Evolutionary conservation across 1,140 invertebrate species (phyloP), one percentile per base, ranked within the genome.

Genomic region (Patella vulgata): DNA sequence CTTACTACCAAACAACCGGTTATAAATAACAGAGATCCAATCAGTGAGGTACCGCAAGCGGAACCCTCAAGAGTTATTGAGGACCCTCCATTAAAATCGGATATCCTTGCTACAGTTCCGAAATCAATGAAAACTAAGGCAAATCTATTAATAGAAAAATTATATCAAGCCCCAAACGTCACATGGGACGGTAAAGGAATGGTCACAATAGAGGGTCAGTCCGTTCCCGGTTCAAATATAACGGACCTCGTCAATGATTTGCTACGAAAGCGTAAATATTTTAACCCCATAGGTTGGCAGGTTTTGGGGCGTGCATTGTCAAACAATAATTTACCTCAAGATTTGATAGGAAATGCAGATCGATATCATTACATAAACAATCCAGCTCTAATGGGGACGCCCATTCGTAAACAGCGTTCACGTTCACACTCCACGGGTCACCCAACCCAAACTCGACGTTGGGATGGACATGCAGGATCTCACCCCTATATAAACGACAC

Each of bases 51-150:
- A 30, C 12, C 0, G 3, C 3, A 27, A 30, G 55, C 11, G 5
- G 21, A 25, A 5, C 3, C 25, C 8, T 21, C 9, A 47, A 23
- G 8, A 27, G 23, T 27, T 12, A 17, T 2, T 4, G 5, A 33
- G 23, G 52, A 40, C 19, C 4, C 28, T 19, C n/a, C 1, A 9
- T 17, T 55, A 17, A 25, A 47, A 23, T 17, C 9, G 28, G 40
- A 57, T 19, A 43, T 59, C 6, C 23, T 59, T 2, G 43, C 28
- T 8, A 59, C 43, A 27, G 56, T 59, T 47, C 46, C 56, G 33
- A 39, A 48, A 11, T n/a, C 56, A 5, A 23, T 59, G 19, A 33
- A 47, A 33, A 59, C 21, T 8, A 59, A 59, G 33, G 56, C 56
- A 3, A 30, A 59, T 21, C 43, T 43, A 36, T 27, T 59, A 14